These are phyloP conservation scores for Ferrisia virgata DNA, from an alignment of 2,888 invertebrate genomes.

Conservation along the genomic window DNA sequence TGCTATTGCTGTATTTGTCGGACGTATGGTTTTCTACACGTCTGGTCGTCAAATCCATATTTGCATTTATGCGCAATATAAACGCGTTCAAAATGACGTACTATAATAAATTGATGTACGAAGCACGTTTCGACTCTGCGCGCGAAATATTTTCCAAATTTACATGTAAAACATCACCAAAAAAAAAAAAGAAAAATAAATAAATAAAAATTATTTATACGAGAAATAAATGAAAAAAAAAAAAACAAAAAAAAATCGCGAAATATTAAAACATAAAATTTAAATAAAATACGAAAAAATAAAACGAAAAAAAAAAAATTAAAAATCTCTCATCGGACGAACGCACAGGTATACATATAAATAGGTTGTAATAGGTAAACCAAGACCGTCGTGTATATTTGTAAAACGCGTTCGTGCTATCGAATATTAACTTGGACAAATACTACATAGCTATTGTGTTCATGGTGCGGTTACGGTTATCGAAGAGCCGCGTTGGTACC, in stretches of 20 bases:
- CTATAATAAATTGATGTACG: too few relatives aligned
- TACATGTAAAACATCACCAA: too few relatives aligned
- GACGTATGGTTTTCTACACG: neutral
- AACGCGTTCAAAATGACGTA: neutral
- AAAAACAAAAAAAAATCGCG: too few relatives aligned
- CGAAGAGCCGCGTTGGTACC: neutral
- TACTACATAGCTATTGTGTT: conserved; percentile 22
- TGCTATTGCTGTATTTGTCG: neutral
- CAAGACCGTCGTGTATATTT: neutral
- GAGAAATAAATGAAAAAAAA: too few relatives aligned
- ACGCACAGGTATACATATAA: neutral
- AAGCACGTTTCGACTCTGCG: too few relatives aligned
- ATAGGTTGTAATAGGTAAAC: neutral
- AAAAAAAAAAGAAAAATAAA: too few relatives aligned
- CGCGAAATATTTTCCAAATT: too few relatives aligned
- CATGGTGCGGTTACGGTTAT: conserved; percentile 21
- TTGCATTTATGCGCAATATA: neutral
- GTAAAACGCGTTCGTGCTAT: conserved; percentile 34
- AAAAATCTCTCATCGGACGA: neutral
- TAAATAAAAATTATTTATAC: too few relatives aligned
- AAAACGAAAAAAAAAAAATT: neutral
- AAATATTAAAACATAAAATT: too few relatives aligned
- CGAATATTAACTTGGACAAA: conserved; percentile 31
- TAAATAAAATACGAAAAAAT: neutral
- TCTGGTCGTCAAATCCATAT: conserved; percentile 41